Conservation (phyloP, 2,888 invertebrate species). For the Himalopsyche anomala region DNA sequence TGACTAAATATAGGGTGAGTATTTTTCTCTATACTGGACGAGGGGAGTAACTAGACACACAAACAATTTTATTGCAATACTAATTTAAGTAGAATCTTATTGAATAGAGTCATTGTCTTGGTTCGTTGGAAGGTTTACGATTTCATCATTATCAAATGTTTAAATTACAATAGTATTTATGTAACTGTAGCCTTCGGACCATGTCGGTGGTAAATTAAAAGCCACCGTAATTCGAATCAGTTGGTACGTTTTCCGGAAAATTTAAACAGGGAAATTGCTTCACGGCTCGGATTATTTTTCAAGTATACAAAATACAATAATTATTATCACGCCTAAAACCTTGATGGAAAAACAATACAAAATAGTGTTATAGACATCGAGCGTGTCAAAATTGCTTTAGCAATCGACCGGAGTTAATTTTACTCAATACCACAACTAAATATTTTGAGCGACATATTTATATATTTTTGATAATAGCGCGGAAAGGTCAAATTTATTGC, state of each 20-base stretch:
- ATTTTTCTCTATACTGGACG: too few species aligned
- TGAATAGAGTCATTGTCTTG: too few species aligned
- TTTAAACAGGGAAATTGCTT: slow-evolving; percentile 10
- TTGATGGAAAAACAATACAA: slow-evolving; percentile 1
- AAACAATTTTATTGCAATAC: too few species aligned
- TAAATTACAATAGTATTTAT: too few species aligned
- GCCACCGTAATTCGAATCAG: background rate
- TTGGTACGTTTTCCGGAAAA: slow-evolving; percentile 28
- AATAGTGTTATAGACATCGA: background rate
- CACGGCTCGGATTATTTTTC: background rate
- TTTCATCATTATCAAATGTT: too few species aligned
- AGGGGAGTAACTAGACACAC: too few species aligned
- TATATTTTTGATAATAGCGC: background rate
- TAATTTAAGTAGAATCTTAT: too few species aligned
- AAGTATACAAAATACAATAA: background rate
- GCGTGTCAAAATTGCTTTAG: slow-evolving; percentile 5
- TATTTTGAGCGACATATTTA: background rate
- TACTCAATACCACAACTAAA: slow-evolving; percentile 18
- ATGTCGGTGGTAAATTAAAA: background rate
- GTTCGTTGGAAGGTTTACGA: too few species aligned
- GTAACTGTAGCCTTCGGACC: background rate
- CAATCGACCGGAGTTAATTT: background rate
- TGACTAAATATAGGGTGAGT: too few species aligned
- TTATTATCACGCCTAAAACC: background rate
- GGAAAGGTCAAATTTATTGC: background rate